phyloP scores from a whole-genome alignment of 2,888 invertebrate species.

The Drosophila peninsularis region DNA sequence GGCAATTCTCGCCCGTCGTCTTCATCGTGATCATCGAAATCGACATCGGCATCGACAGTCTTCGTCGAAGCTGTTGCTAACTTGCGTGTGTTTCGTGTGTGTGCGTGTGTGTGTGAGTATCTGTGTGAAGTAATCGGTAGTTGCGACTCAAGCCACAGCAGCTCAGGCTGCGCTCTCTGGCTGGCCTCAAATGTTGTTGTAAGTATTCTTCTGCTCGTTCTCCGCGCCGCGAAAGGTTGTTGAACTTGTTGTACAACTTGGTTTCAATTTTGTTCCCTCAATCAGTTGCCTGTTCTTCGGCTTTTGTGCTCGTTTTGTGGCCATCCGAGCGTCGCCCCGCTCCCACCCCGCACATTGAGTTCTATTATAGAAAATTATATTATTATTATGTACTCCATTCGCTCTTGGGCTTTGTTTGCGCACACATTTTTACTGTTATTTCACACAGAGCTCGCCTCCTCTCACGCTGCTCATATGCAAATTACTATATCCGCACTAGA shows the following conservation, averaged over 20 bases:
- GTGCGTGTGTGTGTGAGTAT: conserved; percentile 44
- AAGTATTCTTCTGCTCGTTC: conserved; percentile 47
- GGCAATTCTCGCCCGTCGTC: conserved; percentile 70
- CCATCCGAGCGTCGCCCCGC: conserved; percentile 16
- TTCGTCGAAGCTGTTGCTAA: conserved; percentile 40
- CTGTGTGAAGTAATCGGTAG: conserved; percentile 74
- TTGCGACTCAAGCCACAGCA: conserved; percentile 51
- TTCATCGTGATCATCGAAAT: conserved; percentile 61
- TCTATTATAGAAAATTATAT: conserved; percentile 79
- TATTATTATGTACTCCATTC: conserved; percentile 76
- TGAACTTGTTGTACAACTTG: conserved; percentile 65
- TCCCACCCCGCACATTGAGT: conserved; percentile 45
- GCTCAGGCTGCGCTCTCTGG: conserved; percentile 23
- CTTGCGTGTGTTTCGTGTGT: conserved; percentile 39
- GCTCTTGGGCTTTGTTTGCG: conserved; percentile 52
- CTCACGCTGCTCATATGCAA: conserved; percentile 26
- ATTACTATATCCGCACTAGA: conserved; percentile 27
- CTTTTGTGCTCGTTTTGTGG: conserved; percentile 58
- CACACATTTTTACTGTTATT: conserved; percentile 69
- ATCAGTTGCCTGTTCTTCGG: conserved; percentile 70
- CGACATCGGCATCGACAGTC: conserved; percentile 30
- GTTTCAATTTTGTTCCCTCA: conserved; percentile 73
- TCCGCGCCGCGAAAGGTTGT: conserved; percentile 60
- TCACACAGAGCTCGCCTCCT: conserved; percentile 26
- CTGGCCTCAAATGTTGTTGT: conserved; percentile 65